Evolutionary conservation across 2,797 vertebrate species (phyloP).

Genomic region (Pristis pectinata): DNA sequence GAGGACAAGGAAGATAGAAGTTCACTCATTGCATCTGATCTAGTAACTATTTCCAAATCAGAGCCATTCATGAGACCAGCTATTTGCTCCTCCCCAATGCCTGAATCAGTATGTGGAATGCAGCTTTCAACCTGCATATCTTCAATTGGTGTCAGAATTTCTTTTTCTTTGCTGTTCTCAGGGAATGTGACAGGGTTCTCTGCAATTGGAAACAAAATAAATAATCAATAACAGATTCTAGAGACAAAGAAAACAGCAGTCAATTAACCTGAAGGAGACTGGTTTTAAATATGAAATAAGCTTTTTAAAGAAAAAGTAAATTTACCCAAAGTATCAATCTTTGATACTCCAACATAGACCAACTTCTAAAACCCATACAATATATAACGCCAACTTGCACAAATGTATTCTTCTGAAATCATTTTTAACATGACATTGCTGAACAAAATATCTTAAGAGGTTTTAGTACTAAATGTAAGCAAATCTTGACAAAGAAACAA

Average conservation of each 20-base stretch:
- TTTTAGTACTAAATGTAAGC: background rate
- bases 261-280: background rate
- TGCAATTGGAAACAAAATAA: constrained; percentile 51
- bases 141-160: constrained; percentile 58
- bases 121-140: constrained; percentile 63
- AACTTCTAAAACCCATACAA: background rate
- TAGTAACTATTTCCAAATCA: constrained; percentile 61
- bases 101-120: constrained; percentile 79
- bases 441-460: background rate
- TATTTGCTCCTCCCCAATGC: constrained; percentile 77
- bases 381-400: background rate
- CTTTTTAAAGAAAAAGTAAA: background rate
- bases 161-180: constrained; percentile 68
- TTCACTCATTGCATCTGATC: constrained; percentile 75
- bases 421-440: background rate
- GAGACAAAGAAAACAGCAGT: background rate
- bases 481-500: background rate
- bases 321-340: background rate
- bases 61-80: constrained; percentile 73
- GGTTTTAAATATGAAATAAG: background rate
- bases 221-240: background rate
- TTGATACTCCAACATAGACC: background rate
- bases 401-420: background rate
- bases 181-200: constrained; percentile 72
- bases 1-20: constrained; percentile 78